Evolutionary conservation across 2,888 invertebrate genomes (phyloP).

Genomic region (Chaitophorus viminalis): DNA sequence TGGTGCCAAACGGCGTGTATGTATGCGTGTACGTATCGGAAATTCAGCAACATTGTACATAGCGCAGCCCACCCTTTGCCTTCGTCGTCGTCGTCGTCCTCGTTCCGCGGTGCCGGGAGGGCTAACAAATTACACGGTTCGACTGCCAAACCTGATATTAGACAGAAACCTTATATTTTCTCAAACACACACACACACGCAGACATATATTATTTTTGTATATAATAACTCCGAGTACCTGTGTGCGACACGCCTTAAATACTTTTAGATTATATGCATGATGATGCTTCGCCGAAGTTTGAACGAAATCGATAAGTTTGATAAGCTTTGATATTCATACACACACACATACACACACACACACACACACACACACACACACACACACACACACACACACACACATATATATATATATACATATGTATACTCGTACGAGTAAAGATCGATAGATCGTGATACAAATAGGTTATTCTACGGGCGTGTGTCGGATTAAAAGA

Average conservation of each 20-base stretch:
- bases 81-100: not conserved
- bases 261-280: not conserved
- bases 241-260: not conserved
- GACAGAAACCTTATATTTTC: constrained; percentile 5
- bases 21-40: constrained; percentile 8
- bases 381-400: too few relatives aligned
- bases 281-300: not conserved
- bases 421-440: too few relatives aligned
- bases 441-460: too few relatives aligned
- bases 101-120: not conserved
- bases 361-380: too few relatives aligned
- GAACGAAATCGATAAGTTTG: not conserved
- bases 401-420: too few relatives aligned
- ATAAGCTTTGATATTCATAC: not conserved
- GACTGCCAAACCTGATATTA: constrained; percentile 53
- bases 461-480: too few relatives aligned
- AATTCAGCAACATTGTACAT: constrained; percentile 28
- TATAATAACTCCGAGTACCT: not conserved
- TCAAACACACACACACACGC: not conserved
- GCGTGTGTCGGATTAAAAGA: too few relatives aligned
- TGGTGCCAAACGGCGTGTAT: constrained; percentile 41
- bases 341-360: too few relatives aligned
- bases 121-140: constrained; percentile 37
- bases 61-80: not conserved
- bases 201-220: too few relatives aligned